Base-by-base conservation (phyloP, 2,797 vertebrate genomes). In the Gambusia yucatana region DNA sequence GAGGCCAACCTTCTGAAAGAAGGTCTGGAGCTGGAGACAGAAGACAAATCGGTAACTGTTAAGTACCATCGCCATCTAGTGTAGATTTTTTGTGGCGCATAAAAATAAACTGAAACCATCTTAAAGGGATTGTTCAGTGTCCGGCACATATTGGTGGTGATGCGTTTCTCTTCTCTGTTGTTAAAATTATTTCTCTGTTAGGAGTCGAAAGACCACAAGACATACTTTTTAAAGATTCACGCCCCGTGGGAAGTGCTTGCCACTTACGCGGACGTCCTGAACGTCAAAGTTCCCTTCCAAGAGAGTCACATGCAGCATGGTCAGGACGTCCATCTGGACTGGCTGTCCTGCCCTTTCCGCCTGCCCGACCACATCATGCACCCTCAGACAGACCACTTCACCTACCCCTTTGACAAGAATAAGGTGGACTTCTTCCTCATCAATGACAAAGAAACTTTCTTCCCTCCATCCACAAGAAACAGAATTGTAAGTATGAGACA, bases 141-240 rank as follows among this genome's bases (percentile, higher is more conserved):
- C 14, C 55, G 0, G 41, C 39, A 39, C 6, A 28, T 33, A 8
- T 11, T 8, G 72, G 16, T 63, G 33, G 25, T 70, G n/a, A 52
- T 9, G 22, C 1, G 5, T 43, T 28, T 70, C 67, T 16, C 41
- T 41, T 80, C 57, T 17, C 3, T 52, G 41, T 77, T 47, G 46
- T 47, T 47, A 57, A 20, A 1, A 70, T 48, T 55, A 0, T 76
- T 4, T 10, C 73, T 72, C 0, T 30, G 13, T 7, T 89, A 99
- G 98, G 96, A 98, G 63, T 98, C 98, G 1, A 98, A 98, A 86
- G 97, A 98, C 80, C 96, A 97, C 30, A 97, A 93, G 90, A 98
- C 97, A 0, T 99, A 95, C 79, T 99, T 97, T 91, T 89, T 99
- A 65, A 99, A 99, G 95, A 97, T 99, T 83, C 98, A 99, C 0